A percentile compares a stretch with the other conserved stretches of the same genome.
Evolutionary conservation across 2,888 invertebrate species (phyloP).

Genomic region (Morinoia aosen): DNA sequence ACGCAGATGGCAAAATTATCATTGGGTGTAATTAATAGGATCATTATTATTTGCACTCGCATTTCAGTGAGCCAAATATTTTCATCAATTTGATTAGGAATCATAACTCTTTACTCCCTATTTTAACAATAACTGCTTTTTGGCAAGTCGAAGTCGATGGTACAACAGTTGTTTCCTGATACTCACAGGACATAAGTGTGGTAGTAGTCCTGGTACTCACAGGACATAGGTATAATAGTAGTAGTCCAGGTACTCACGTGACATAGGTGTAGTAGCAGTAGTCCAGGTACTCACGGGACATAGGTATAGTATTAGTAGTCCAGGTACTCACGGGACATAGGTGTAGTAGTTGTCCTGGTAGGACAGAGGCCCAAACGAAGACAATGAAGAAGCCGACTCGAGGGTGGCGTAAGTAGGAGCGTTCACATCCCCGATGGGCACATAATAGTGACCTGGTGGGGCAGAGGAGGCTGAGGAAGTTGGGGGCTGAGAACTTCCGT

Average conservation of each 20-base stretch:
- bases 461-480: background rate
- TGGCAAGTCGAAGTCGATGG: too few species aligned
- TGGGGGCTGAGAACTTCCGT: background rate
- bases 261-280: slow-evolving; percentile 9
- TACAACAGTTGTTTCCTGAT: too few species aligned
- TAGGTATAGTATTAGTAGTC: background rate
- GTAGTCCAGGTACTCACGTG: background rate
- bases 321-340: background rate
- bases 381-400: slow-evolving; percentile 56
- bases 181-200: too few species aligned
- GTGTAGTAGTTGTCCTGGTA: background rate
- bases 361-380: background rate
- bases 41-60: too few species aligned
- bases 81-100: too few species aligned
- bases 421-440: slow-evolving; percentile 1
- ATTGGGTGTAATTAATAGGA: too few species aligned
- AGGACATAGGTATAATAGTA: background rate
- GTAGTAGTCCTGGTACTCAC: background rate
- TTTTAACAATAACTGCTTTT: too few species aligned
- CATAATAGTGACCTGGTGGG: slow-evolving; percentile 2
- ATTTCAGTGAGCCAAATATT: too few species aligned
- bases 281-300: background rate
- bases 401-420: slow-evolving; percentile 56
- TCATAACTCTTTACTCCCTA: too few species aligned
- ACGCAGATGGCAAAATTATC: too few species aligned